These are phyloP conservation scores for Thalassaphorura encarpata DNA, from an alignment of 1,140 invertebrate species.

Conservation along the genomic window DNA sequence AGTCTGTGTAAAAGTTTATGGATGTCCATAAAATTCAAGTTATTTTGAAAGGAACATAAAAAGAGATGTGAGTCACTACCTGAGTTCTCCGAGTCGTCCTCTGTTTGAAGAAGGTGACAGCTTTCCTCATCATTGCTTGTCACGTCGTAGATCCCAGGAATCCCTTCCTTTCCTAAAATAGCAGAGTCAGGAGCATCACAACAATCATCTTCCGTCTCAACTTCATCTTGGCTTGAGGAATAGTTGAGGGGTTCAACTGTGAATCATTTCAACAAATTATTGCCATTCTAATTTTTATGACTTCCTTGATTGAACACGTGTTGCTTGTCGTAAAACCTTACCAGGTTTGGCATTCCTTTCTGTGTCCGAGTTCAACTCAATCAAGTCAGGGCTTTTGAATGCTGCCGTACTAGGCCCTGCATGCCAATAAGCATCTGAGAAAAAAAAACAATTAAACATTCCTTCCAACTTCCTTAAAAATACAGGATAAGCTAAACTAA, in stretches of 20 bases:
- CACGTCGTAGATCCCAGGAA: slow-evolving; percentile 29
- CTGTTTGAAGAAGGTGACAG: slow-evolving; percentile 31
- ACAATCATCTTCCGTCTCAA: slow-evolving; percentile 31
- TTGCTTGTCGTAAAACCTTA: background rate
- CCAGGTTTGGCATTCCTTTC: slow-evolving; percentile 25
- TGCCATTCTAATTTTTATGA: background rate
- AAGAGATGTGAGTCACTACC: slow-evolving; percentile 18
- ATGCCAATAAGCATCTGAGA: slow-evolving; percentile 29
- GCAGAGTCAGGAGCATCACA: slow-evolving; percentile 22
- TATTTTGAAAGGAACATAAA: too few species aligned
- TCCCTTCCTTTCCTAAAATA: slow-evolving; percentile 27
- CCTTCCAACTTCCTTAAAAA: background rate
- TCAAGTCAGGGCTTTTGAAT: slow-evolving; percentile 32
- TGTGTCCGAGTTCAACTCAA: slow-evolving; percentile 31
- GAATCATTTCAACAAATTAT: background rate
- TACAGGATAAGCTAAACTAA: background rate
- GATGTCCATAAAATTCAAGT: background rate
- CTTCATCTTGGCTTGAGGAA: slow-evolving; percentile 32
- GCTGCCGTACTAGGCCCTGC: slow-evolving; percentile 14
- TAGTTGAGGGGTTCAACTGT: slow-evolving; percentile 28
- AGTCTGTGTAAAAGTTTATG: slow-evolving; percentile 18
- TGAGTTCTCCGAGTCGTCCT: slow-evolving; percentile 32
- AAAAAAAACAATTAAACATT: background rate
- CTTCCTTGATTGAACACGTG: background rate
- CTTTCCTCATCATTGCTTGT: slow-evolving; percentile 32